phyloP scores from a whole-genome alignment of 2,113 vertebrate species.

The Lepus europaeus region DNA sequence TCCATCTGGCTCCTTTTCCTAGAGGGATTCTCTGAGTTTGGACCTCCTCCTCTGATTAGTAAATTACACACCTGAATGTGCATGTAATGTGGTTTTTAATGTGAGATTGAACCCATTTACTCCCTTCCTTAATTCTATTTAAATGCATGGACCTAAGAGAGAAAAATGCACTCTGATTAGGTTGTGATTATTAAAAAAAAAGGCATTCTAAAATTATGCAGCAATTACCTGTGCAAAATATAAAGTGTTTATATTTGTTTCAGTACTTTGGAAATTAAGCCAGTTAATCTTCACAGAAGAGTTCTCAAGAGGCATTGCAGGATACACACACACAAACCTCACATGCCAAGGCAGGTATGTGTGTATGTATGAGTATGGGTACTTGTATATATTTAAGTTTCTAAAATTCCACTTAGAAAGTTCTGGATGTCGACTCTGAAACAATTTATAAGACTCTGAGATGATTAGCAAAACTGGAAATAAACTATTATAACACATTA shows the following conservation, averaged over 20 bases:
- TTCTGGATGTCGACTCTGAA: background rate
- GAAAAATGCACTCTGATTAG: background rate
- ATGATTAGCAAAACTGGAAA: background rate
- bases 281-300: background rate
- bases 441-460: background rate
- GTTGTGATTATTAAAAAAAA: slow-evolving; percentile 47
- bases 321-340: background rate
- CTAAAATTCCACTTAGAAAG: background rate
- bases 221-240: background rate
- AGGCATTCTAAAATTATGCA: background rate
- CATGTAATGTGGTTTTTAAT: background rate
- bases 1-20: background rate
- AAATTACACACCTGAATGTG: slow-evolving; percentile 13
- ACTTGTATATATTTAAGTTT: background rate
- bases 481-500: background rate
- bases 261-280: slow-evolving; percentile 19
- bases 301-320: background rate
- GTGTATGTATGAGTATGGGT: too few species aligned
- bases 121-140: slow-evolving; percentile 40
- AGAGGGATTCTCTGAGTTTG: background rate
- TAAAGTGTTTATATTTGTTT: slow-evolving; percentile 34
- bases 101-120: background rate
- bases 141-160: slow-evolving; percentile 46
- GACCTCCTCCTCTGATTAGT: background rate
- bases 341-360: too few species aligned